Percentiles rank a stretch among this genome's conserved stretches.
phyloP scores from a whole-genome alignment of 2,888 invertebrate genomes.

The Hemithea aestivaria region DNA sequence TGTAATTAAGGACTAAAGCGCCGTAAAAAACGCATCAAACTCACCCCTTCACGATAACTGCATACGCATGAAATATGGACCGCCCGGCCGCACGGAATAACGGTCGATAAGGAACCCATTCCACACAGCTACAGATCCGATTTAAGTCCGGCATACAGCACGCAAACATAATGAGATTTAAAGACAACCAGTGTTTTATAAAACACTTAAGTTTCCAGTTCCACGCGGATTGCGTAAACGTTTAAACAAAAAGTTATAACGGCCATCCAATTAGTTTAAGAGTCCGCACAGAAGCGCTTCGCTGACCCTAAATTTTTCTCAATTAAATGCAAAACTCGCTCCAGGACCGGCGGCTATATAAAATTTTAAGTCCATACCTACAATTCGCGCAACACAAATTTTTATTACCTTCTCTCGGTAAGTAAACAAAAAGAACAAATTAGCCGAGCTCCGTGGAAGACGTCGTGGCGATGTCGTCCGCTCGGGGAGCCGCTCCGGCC shows the following conservation, averaged over 20 bases:
- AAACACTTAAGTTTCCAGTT: conserved; percentile 13
- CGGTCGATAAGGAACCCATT: conserved; percentile 35
- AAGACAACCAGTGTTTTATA: conserved; percentile 20
- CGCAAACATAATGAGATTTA: conserved; percentile 24
- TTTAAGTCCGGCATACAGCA: conserved; percentile 12
- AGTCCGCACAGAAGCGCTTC: conserved; percentile 74
- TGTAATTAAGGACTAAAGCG: conserved; percentile 59
- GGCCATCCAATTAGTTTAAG: conserved; percentile 75
- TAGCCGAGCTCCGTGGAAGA: conserved; percentile 63
- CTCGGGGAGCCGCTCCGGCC: conserved; percentile 30
- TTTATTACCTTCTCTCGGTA: conserved; percentile 73
- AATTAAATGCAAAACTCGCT: conserved; percentile 77
- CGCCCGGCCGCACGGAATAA: conserved; percentile 36
- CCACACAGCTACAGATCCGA: conserved; percentile 12
- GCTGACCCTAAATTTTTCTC: conserved; percentile 74
- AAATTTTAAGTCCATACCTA: conserved; percentile 74
- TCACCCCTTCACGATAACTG: conserved; percentile 64
- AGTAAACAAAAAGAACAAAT: conserved; percentile 77
- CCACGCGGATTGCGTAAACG: conserved; percentile 53
- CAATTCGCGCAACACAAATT: conserved; percentile 79
- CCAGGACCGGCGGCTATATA: conserved; percentile 68
- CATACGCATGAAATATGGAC: conserved; percentile 54
- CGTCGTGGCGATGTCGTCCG: conserved; percentile 57
- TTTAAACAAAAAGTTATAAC: conserved; percentile 72
- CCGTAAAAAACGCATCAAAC: conserved; percentile 57